Base-by-base conservation (phyloP, 2,888 invertebrate species). In the Nemoura dubitans region DNA sequence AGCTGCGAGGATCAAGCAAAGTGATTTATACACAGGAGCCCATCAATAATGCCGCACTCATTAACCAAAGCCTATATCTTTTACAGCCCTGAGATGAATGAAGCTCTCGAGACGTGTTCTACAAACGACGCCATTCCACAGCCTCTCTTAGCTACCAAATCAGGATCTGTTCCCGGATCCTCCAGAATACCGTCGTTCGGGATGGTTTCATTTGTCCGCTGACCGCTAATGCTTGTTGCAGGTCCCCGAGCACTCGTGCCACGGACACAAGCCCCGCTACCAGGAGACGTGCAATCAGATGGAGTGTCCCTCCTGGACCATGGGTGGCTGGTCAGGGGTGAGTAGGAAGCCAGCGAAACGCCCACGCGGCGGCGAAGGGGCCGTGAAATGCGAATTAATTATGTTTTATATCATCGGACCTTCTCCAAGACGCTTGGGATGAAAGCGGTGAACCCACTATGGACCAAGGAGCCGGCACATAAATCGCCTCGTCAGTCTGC, bases 251-350 rank as follows among this genome's bases (percentile, higher is more conserved):
- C 95, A 95, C 86, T 95, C 96, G 89, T 98, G 98, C 92, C 94
- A 94, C 80, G 91, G 90, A 36, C 94, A 95, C 88, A 96, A 96
- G 88, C 98, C 98, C 2, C 93, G 95, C 87, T 94, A 94, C 83
- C 94, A 96, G 89, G 97, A 97, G 90, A 93, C 95, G 1, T 98
- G 98, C 92, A 97, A 96, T 91, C 94, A 95, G 88, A 94, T 96
- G 89, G 96, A 96, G 88, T 98, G 98, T 91, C 93, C 93, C 2
- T 97, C 98, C 0, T 98, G 98, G 98, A 94, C 96, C 88, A 94
- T 96, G 81, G 95, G 96, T 30, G 94, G 95, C 87, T 98, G 98
- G 98, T 97, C 97, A 86, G 95, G 96, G 93, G 98, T 98, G 93
- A 95, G 96, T 94, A 2, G 10, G 16, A 87, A 86, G 84, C 88